Evolutionary conservation across 2,888 invertebrate species (phyloP).

Genomic region (Hesperia comma): DNA sequence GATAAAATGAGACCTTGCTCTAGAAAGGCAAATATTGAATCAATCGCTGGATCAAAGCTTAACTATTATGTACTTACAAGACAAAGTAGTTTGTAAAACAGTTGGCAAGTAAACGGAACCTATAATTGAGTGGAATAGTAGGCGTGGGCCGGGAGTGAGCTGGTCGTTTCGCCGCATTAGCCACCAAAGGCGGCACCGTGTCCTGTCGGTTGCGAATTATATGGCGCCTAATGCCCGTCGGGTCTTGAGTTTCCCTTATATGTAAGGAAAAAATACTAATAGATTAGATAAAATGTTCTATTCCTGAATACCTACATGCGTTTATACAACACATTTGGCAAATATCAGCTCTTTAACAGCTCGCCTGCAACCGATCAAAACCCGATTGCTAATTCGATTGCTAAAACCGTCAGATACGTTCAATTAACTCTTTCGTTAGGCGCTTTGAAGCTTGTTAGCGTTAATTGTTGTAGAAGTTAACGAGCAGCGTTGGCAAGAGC

Average conservation of each 20-base stretch:
- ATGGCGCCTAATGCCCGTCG: conserved; percentile 59
- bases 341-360: neutral
- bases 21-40: neutral
- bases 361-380: neutral
- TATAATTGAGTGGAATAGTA: conserved; percentile 60
- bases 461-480: conserved; percentile 22
- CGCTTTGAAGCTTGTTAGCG: conserved; percentile 18
- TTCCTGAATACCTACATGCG: too few relatives aligned
- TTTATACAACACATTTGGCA: neutral
- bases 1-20: neutral
- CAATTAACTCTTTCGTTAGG: conserved; percentile 3
- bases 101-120: conserved; percentile 57
- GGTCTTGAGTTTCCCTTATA: conserved; percentile 44
- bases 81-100: conserved; percentile 26
- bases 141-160: conserved; percentile 60
- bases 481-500: conserved; percentile 7
- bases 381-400: conserved; percentile 15
- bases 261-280: too few relatives aligned
- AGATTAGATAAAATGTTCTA: too few relatives aligned
- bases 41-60: neutral
- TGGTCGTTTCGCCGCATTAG: conserved; percentile 63
- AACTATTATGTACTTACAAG: neutral
- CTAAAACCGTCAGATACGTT: neutral
- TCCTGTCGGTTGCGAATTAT: conserved; percentile 61
- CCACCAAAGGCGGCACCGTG: conserved; percentile 52